phyloP scores from a whole-genome alignment of 2,888 invertebrate genomes.

The Tipula helvola region DNA sequence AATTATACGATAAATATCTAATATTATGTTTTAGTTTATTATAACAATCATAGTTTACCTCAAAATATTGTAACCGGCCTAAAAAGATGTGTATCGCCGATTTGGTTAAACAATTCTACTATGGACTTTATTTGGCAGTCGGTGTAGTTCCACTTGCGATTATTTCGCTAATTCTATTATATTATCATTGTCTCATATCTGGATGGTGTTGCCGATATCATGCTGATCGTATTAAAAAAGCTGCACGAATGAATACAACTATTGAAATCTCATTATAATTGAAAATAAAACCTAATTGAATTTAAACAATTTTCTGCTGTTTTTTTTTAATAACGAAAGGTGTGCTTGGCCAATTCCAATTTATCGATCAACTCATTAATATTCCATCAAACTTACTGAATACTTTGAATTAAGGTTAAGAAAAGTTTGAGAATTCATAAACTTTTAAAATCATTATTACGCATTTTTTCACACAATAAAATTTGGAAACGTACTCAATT shows the following conservation, averaged over 20 bases:
- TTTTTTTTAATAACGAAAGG: too few relatives aligned
- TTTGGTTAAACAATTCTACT: not conserved
- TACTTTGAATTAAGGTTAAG: too few relatives aligned
- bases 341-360: too few relatives aligned
- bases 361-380: too few relatives aligned
- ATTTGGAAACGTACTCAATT: too few relatives aligned
- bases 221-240: not conserved
- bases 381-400: too few relatives aligned
- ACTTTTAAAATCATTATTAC: too few relatives aligned
- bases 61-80: not conserved
- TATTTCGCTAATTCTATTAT: not conserved
- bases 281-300: not conserved
- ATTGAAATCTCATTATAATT: not conserved
- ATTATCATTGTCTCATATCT: not conserved
- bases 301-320: too few relatives aligned
- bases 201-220: not conserved
- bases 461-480: too few relatives aligned
- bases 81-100: not conserved
- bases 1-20: not conserved
- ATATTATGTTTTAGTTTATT: too few relatives aligned
- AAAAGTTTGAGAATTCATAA: too few relatives aligned
- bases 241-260: not conserved
- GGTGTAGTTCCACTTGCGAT: not conserved
- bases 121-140: not conserved
- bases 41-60: too few relatives aligned